Evolutionary conservation across 2,888 invertebrate genomes (phyloP).

Genomic region (Phorcus lineatus): DNA sequence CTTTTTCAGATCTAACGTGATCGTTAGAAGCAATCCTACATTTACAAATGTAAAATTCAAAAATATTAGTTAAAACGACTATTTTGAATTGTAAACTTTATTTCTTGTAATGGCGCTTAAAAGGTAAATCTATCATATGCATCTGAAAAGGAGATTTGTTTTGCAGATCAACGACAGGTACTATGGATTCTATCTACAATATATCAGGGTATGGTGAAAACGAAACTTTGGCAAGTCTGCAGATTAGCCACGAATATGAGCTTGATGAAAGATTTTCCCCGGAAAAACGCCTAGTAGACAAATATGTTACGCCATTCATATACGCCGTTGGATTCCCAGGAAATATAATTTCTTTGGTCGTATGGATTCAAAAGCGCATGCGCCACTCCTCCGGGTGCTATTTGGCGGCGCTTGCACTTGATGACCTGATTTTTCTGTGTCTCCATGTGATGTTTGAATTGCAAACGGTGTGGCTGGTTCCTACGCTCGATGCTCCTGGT

Average conservation of each 20-base stretch:
- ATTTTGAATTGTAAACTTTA: too few relatives aligned
- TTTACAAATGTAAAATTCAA: too few relatives aligned
- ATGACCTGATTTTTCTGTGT: constrained; percentile 71
- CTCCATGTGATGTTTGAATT: constrained; percentile 70
- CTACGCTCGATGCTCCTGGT: constrained; percentile 58
- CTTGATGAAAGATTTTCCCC: constrained; percentile 20
- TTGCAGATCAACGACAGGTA: too few relatives aligned
- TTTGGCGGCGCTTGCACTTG: constrained; percentile 72
- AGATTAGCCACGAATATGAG: background rate
- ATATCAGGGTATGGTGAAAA: too few relatives aligned
- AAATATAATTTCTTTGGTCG: constrained; percentile 71
- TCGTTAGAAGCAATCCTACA: too few relatives aligned
- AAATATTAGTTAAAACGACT: too few relatives aligned
- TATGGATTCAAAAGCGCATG: constrained; percentile 74
- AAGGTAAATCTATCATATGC: too few relatives aligned
- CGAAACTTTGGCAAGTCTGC: too few relatives aligned
- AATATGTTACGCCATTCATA: constrained; percentile 68
- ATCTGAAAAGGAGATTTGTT: too few relatives aligned
- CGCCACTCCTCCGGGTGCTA: constrained; percentile 74
- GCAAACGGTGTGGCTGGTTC: constrained; percentile 63
- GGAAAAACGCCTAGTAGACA: constrained; percentile 51
- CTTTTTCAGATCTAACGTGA: too few relatives aligned
- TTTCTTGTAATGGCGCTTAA: too few relatives aligned
- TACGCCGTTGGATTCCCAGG: constrained; percentile 74
- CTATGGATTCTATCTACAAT: too few relatives aligned